These are phyloP conservation scores for Imbricaverruca yamaguchii DNA, from an alignment of 2,888 invertebrate genomes.

Conservation along the genomic window DNA sequence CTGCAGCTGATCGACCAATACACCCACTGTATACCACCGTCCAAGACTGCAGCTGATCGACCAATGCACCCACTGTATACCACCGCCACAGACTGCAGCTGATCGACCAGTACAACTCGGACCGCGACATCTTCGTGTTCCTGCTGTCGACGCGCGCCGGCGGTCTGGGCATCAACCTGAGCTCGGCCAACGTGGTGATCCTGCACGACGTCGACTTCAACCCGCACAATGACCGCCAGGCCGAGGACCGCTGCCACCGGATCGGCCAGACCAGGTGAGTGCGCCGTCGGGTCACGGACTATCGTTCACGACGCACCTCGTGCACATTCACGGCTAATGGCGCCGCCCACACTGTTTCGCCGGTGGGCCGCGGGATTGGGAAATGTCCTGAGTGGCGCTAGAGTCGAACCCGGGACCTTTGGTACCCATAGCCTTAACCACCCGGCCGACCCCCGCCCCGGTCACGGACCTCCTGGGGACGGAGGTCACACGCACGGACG, in stretches of 20 bases:
- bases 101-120: conserved; percentile 78
- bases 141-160: conserved; percentile 88
- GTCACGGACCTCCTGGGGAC: too few species aligned
- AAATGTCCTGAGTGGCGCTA: too few species aligned
- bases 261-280: conserved; percentile 53
- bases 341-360: too few species aligned
- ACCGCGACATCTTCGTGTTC: conserved; percentile 75
- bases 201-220: conserved; percentile 98
- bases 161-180: conserved; percentile 90
- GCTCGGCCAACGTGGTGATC: conserved; percentile 88
- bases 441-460: too few species aligned
- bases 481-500: too few species aligned
- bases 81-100: conserved; percentile 63
- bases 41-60: too few species aligned
- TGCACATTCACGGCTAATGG: too few species aligned
- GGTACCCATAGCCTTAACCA: too few species aligned
- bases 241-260: conserved; percentile 74
- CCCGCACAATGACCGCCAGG: conserved; percentile 91
- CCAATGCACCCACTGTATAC: too few species aligned
- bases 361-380: too few species aligned
- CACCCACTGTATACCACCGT: conserved; percentile 39
- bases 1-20: conserved; percentile 75
- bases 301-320: not conserved
- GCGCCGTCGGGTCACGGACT: not conserved
- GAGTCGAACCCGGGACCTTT: too few species aligned